A percentile compares a stretch with the other conserved stretches of the same genome.
Conservation (phyloP, 2,113 vertebrate genomes). For the Myrmecobius fasciatus region DNA sequence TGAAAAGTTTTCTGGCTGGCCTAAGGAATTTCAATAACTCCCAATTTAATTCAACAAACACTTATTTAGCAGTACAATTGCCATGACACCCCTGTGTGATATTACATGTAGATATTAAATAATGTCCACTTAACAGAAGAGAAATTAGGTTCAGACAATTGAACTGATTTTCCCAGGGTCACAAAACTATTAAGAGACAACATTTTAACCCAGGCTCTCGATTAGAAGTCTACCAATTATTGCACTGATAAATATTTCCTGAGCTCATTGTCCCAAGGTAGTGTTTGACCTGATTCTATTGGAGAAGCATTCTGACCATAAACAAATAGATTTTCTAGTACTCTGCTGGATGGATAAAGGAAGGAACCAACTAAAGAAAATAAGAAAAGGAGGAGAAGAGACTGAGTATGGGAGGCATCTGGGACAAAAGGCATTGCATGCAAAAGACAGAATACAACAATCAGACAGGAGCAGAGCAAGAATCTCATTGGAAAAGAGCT, state of each 20-base stretch:
- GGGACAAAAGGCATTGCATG: background rate
- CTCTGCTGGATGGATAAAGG: background rate
- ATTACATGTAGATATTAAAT: background rate
- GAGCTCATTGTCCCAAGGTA: background rate
- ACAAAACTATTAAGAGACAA: background rate
- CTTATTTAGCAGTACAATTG: background rate
- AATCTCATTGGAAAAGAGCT: background rate
- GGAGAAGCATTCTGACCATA: background rate
- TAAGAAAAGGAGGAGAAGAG: too few species aligned
- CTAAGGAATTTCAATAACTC: background rate
- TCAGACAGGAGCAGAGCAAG: background rate
- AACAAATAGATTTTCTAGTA: background rate
- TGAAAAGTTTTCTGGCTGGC: background rate
- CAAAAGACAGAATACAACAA: background rate
- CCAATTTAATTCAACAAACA: background rate
- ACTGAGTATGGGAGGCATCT: too few species aligned
- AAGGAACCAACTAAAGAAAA: background rate
- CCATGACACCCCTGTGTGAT: background rate
- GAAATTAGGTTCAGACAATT: background rate
- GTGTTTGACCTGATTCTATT: background rate
- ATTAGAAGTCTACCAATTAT: background rate
- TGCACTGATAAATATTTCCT: background rate
- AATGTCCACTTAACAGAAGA: background rate
- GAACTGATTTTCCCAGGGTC: background rate
- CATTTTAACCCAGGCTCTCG: background rate